Percentiles rank a stretch among this genome's conserved stretches.
phyloP scores from a whole-genome alignment of 2,888 invertebrate genomes.

The Calameuta pallipes region DNA sequence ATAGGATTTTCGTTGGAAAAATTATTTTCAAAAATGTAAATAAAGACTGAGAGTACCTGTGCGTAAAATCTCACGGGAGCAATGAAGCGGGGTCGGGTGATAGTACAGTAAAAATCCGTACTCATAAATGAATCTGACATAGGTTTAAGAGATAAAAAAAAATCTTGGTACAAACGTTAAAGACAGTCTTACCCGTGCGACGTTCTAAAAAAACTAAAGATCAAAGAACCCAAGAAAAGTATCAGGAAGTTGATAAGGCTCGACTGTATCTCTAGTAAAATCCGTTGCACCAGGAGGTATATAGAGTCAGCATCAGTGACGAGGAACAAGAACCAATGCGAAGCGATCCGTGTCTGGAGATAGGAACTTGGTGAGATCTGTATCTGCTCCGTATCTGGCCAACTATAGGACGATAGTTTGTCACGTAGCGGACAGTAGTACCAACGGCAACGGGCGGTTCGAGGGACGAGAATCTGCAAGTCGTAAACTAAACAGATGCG shows the following conservation, averaged over 20 bases:
- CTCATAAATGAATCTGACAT: neutral
- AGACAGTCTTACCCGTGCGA: neutral
- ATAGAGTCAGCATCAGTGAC: neutral
- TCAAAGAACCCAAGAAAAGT: neutral
- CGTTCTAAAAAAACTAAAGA: neutral
- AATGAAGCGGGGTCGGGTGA: neutral
- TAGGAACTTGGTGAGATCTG: neutral
- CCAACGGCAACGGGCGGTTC: neutral
- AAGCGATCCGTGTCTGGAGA: neutral
- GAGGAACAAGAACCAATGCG: neutral
- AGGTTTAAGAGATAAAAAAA: neutral
- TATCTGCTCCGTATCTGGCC: neutral
- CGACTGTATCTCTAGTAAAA: neutral
- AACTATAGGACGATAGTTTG: neutral
- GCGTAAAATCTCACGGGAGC: neutral
- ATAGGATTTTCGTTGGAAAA: neutral
- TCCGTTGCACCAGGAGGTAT: neutral
- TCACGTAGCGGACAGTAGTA: constrained; percentile 1
- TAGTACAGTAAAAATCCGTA: neutral
- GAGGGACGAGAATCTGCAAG: constrained; percentile 18
- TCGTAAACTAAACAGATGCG: constrained; percentile 30
- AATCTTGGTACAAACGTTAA: neutral
- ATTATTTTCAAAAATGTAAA: neutral
- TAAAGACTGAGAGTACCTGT: neutral
- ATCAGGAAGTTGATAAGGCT: neutral